A percentile compares a stretch with the other conserved stretches of the same genome.
Conservation (phyloP, 2,113 vertebrate genomes). For the Cinclus mexicanus region DNA sequence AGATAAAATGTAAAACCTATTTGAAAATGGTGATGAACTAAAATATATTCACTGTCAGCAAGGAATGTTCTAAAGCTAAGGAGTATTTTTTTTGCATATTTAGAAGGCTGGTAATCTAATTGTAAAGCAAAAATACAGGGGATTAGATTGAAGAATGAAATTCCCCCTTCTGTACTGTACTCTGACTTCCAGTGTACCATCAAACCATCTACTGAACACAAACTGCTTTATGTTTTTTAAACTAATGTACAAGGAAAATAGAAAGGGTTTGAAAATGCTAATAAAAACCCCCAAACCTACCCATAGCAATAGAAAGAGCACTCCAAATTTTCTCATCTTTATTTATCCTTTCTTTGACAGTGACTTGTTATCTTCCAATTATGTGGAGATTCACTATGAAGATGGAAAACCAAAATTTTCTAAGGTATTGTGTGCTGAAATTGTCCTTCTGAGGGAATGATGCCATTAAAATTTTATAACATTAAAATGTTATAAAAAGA, state of each 20-base stretch:
- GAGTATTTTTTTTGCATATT: not conserved
- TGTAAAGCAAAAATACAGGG: not conserved
- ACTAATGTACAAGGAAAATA: not conserved
- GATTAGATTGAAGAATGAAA: not conserved
- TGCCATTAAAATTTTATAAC: not conserved
- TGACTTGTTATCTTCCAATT: conserved; percentile 93
- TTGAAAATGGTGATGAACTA: not conserved
- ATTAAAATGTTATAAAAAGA: not conserved
- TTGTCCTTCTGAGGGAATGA: not conserved
- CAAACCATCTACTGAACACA: not conserved
- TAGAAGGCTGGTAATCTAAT: not conserved
- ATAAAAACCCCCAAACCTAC: fast-evolving
- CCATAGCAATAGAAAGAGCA: not conserved
- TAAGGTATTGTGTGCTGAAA: conserved; percentile 82
- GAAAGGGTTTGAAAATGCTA: not conserved
- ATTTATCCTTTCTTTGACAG: conserved; percentile 73
- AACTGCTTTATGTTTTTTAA: not conserved
- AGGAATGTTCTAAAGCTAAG: not conserved
- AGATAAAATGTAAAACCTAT: not conserved
- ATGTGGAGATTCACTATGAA: conserved; percentile 95
- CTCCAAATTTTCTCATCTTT: not conserved
- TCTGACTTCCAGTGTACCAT: not conserved
- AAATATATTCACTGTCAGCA: not conserved
- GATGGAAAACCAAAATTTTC: conserved; percentile 85
- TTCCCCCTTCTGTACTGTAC: not conserved